These are phyloP conservation scores for Rhagonycha fulva DNA, from an alignment of 2,888 invertebrate species.

Conservation along the genomic window DNA sequence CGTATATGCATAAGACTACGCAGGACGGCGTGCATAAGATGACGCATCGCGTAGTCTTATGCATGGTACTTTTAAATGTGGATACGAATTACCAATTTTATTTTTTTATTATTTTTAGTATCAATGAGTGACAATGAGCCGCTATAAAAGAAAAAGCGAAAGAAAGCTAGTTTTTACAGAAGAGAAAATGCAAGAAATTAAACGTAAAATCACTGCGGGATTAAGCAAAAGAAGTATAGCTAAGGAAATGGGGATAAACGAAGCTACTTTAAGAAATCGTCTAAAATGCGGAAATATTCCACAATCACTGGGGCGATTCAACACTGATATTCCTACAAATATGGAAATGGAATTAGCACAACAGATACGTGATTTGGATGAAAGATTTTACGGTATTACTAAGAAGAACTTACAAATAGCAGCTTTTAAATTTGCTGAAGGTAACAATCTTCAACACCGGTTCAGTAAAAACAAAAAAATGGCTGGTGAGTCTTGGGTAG, in stretches of 20 bases:
- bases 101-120: too few relatives aligned
- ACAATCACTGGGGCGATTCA: too few relatives aligned
- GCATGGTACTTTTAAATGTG: too few relatives aligned
- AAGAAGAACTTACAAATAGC: slow-evolving; percentile 3
- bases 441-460: slow-evolving; percentile 25
- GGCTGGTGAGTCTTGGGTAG: slow-evolving; percentile 32
- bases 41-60: too few relatives aligned
- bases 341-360: slow-evolving; percentile 10
- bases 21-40: too few relatives aligned
- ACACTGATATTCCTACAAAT: slow-evolving; percentile 28
- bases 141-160: background rate
- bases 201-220: background rate
- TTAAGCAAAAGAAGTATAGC: slow-evolving; percentile 4
- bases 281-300: slow-evolving; percentile 17
- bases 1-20: too few relatives aligned
- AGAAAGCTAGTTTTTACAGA: background rate
- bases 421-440: slow-evolving; percentile 12
- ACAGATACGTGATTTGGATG: slow-evolving; percentile 1
- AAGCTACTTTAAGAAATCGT: slow-evolving; percentile 32
- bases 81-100: too few relatives aligned
- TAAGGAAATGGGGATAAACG: slow-evolving; percentile 23
- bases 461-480: slow-evolving; percentile 30
- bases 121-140: background rate
- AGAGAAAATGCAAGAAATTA: background rate
- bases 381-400: slow-evolving; percentile 15